Percentiles rank a stretch among this genome's conserved stretches.
These are phyloP conservation scores for Malacoraja senta DNA, from an alignment of 2,797 vertebrate genomes.

Conservation along the genomic window DNA sequence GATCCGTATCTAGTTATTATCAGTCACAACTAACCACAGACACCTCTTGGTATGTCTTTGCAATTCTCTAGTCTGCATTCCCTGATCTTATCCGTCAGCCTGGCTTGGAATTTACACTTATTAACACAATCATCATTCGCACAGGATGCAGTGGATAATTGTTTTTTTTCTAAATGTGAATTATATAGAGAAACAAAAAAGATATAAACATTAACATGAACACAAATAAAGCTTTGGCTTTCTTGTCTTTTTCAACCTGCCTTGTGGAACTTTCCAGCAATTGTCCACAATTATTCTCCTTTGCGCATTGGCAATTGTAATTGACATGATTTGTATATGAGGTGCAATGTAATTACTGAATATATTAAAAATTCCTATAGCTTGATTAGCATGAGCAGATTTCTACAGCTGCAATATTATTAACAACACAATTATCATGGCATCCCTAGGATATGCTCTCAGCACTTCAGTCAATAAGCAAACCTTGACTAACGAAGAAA, in stretches of 20 bases:
- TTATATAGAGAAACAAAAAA: neutral
- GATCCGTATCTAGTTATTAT: neutral
- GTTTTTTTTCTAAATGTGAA: neutral
- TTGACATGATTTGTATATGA: conserved; percentile 79
- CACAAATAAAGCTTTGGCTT: conserved; percentile 71
- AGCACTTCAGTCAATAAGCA: conserved; percentile 84
- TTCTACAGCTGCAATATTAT: conserved; percentile 81
- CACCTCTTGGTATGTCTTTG: neutral
- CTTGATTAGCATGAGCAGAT: conserved; percentile 88
- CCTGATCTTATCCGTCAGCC: neutral
- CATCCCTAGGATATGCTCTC: conserved; percentile 82
- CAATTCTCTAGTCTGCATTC: neutral
- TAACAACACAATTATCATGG: conserved; percentile 79
- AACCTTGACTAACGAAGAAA: conserved; percentile 82
- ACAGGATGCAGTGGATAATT: conserved; percentile 13
- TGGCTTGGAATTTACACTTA: neutral
- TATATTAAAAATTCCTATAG: conserved; percentile 79
- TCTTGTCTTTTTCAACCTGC: conserved; percentile 79
- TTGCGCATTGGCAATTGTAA: conserved; percentile 76
- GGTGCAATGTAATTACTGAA: conserved; percentile 83
- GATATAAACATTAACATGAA: conserved; percentile 40
- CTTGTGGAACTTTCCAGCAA: conserved; percentile 75
- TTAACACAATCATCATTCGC: conserved; percentile 2
- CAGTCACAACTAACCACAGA: neutral
- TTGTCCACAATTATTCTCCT: conserved; percentile 84